Percentiles rank a stretch among this genome's conserved stretches.
Evolutionary conservation across 64 coral and sea anemone genomes (phyloP).

Genomic region (Astreopora myriophthalma): DNA sequence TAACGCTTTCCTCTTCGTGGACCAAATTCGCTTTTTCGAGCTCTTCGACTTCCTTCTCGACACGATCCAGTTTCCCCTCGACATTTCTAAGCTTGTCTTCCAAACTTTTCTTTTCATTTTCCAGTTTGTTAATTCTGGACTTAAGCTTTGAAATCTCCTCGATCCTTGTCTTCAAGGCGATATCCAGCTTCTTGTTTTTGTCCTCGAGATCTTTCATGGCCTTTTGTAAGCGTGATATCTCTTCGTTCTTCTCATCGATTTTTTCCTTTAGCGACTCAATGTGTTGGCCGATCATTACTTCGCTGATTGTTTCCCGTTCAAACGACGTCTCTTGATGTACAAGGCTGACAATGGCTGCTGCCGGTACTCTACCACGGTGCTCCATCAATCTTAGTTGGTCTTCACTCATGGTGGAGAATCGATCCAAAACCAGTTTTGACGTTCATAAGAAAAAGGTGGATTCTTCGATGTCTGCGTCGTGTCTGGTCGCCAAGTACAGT

Average conservation of each 20-base stretch:
- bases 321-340: background rate
- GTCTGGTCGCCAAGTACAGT: background rate
- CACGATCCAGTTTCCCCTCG: conserved; percentile 6
- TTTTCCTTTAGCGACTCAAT: background rate
- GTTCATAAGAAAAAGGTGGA: background rate
- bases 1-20: conserved; percentile 11
- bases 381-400: background rate
- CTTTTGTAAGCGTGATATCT: conserved; percentile 22
- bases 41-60: conserved; percentile 36
- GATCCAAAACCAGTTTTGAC: background rate
- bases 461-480: background rate
- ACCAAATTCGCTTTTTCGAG: background rate
- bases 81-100: conserved; percentile 42
- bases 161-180: conserved; percentile 23
- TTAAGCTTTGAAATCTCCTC: conserved; percentile 30
- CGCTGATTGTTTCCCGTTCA: background rate
- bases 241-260: conserved; percentile 24
- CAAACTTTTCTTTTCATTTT: conserved; percentile 44
- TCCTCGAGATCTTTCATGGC: conserved; percentile 27
- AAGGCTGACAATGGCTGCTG: background rate
- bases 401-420: background rate
- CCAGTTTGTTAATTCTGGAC: conserved; percentile 14
- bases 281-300: background rate
- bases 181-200: conserved; percentile 24
- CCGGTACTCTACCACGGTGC: background rate